Percentiles rank a stretch among this genome's conserved stretches.
phyloP scores from a whole-genome alignment of 2,797 vertebrate species.

The Sternotherus odoratus region DNA sequence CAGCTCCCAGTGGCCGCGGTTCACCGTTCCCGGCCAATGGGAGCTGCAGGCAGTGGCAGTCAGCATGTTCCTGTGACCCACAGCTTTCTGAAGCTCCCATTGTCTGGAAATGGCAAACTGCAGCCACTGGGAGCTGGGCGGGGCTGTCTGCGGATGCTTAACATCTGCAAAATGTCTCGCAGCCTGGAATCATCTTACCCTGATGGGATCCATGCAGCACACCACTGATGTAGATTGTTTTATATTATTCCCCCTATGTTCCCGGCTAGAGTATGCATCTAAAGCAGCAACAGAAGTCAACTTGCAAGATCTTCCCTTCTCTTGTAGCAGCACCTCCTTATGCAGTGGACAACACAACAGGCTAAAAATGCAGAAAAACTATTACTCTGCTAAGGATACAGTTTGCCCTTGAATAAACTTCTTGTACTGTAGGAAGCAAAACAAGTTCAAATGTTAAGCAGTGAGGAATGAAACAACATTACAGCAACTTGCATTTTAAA shows the following conservation, averaged over 20 bases:
- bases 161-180: too few relatives aligned
- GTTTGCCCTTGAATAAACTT: not conserved
- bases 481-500: not conserved
- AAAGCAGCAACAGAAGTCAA: fast-evolving
- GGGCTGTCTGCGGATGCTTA: too few relatives aligned
- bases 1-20: too few relatives aligned
- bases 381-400: not conserved
- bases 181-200: too few relatives aligned
- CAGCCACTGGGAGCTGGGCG: too few relatives aligned
- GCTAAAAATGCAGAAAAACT: not conserved
- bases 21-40: too few relatives aligned
- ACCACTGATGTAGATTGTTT: not conserved
- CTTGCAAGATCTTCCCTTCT: not conserved
- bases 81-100: too few relatives aligned
- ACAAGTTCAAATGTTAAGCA: not conserved
- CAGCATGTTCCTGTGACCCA: too few relatives aligned
- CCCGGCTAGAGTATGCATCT: not conserved
- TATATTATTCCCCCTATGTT: not conserved
- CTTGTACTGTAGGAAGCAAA: not conserved
- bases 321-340: not conserved
- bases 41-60: too few relatives aligned
- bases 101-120: too few relatives aligned
- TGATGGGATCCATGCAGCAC: too few relatives aligned
- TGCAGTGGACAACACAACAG: not conserved
- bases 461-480: not conserved